Conservation (phyloP, 1,140 invertebrate genomes). For the Leptinotarsa lineolata region DNA sequence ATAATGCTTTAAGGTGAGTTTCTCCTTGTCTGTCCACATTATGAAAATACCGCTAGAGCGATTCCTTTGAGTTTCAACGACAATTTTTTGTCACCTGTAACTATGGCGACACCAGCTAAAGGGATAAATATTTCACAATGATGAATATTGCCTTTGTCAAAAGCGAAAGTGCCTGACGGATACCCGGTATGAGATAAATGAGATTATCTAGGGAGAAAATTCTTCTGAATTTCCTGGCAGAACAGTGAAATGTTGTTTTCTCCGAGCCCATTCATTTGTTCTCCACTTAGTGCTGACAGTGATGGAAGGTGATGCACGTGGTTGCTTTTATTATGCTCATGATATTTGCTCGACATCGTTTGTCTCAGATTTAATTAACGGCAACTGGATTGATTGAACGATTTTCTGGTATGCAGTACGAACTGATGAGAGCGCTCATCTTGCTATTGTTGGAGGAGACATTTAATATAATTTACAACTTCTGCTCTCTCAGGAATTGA, state of each 20-base stretch:
- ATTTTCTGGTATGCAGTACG: neutral
- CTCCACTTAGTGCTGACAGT: neutral
- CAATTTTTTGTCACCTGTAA: neutral
- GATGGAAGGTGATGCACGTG: constrained; percentile 1
- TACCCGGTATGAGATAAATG: neutral
- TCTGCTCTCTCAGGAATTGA: no score
- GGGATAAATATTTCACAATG: neutral
- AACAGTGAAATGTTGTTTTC: neutral
- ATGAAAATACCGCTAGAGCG: no score
- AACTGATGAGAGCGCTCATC: no score
- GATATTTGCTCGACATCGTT: neutral
- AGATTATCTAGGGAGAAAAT: neutral
- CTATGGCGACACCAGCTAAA: neutral
- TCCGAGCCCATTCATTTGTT: neutral
- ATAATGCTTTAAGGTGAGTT: no score
- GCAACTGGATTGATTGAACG: neutral
- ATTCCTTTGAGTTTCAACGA: no score
- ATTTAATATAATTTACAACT: no score
- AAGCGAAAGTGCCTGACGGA: neutral
- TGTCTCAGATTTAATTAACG: neutral
- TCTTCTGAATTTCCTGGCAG: neutral
- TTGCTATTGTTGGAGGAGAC: no score
- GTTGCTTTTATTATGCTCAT: neutral
- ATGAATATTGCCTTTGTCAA: constrained; percentile 2
- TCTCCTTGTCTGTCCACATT: no score